phyloP scores from a whole-genome alignment of 2,113 vertebrate species.

The Gopherus evgoodei region DNA sequence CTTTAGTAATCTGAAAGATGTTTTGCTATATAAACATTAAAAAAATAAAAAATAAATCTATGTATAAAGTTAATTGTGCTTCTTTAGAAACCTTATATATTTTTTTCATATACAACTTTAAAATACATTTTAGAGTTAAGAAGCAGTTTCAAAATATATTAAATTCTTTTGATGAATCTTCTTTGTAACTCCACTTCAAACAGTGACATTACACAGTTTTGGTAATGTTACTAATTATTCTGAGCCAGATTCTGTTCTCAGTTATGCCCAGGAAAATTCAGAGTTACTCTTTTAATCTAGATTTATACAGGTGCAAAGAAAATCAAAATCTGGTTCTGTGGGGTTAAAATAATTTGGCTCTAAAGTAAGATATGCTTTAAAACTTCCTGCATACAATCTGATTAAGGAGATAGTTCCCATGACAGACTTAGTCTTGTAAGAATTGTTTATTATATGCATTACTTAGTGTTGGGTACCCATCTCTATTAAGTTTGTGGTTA shows the following conservation, averaged over 20 bases:
- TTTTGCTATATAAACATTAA: slow-evolving; percentile 75
- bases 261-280: background rate
- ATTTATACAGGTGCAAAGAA: slow-evolving; percentile 56
- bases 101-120: slow-evolving; percentile 58
- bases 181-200: slow-evolving; percentile 30
- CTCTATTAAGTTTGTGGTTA: slow-evolving; percentile 16
- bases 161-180: slow-evolving; percentile 7
- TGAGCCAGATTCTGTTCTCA: slow-evolving; percentile 7
- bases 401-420: slow-evolving; percentile 24
- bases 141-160: slow-evolving; percentile 42
- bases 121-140: slow-evolving; percentile 54
- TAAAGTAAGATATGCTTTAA: slow-evolving; percentile 11
- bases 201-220: slow-evolving; percentile 9
- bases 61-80: slow-evolving; percentile 82
- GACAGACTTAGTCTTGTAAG: slow-evolving; percentile 24
- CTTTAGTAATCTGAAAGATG: slow-evolving; percentile 46
- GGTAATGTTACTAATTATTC: background rate
- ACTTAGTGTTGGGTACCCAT: background rate
- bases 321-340: slow-evolving; percentile 11
- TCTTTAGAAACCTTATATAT: slow-evolving; percentile 71
- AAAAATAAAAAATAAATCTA: slow-evolving; percentile 74
- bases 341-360: slow-evolving; percentile 35
- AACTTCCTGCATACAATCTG: slow-evolving; percentile 40
- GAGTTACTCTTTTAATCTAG: background rate
- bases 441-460: slow-evolving; percentile 18